phyloP scores from a whole-genome alignment of 2,888 invertebrate species.

The Lissonota sp. region DNA sequence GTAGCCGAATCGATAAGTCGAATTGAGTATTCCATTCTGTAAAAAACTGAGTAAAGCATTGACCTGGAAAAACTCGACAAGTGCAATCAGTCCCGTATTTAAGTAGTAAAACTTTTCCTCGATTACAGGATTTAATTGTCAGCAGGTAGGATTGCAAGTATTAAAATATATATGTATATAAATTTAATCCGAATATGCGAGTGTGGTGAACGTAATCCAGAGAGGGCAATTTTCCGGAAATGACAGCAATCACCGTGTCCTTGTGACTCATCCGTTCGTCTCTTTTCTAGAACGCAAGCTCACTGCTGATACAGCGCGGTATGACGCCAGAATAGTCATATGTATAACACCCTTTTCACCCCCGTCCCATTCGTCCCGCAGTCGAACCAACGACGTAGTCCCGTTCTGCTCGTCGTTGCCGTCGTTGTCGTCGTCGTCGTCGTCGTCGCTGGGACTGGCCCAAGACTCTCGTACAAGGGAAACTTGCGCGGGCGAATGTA shows the following conservation, averaged over 20 bases:
- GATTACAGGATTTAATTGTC: too few relatives aligned
- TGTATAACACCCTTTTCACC: background rate
- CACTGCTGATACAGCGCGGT: background rate
- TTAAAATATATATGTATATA: background rate
- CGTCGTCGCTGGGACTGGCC: conserved; percentile 49
- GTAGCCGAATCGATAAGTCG: too few relatives aligned
- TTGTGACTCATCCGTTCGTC: conserved; percentile 32
- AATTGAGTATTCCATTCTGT: too few relatives aligned
- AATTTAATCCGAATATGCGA: background rate
- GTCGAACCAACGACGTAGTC: conserved; percentile 49
- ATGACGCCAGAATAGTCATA: conserved; percentile 40
- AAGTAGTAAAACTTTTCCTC: too few relatives aligned
- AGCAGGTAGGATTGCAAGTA: conserved; percentile 40
- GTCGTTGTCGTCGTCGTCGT: conserved; percentile 36
- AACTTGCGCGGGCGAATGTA: conserved; percentile 63
- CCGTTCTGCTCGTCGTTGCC: conserved; percentile 37
- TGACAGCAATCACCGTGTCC: conserved; percentile 58
- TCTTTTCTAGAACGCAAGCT: conserved; percentile 43
- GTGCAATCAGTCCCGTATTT: too few relatives aligned
- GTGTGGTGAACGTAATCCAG: conserved; percentile 23
- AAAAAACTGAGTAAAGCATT: too few relatives aligned
- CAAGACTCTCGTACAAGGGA: conserved; percentile 48
- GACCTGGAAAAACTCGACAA: too few relatives aligned
- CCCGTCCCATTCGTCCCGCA: conserved; percentile 10
- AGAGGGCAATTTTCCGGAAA: conserved; percentile 58